Base-by-base conservation (phyloP, 1,140 invertebrate genomes). In the Mizuhopecten yessoensis region DNA sequence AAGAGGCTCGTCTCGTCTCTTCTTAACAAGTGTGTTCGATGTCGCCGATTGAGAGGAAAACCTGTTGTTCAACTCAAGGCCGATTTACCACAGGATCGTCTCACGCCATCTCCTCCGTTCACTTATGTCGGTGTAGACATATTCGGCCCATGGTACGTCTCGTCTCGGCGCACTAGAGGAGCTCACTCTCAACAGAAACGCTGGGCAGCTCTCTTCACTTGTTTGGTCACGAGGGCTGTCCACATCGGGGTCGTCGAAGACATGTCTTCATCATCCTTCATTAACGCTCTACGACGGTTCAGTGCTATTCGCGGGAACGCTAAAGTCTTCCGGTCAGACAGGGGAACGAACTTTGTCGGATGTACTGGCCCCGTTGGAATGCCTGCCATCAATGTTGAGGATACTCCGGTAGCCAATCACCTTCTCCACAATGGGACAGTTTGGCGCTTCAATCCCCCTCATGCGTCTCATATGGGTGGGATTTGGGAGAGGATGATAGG, bases 31-130 rank as follows among this genome's bases (percentile, higher is more conserved):
- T 90, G 88, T 86, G 20, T 90, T 1, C 34, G 1, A 29, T 90
- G 89, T 45, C n/a, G 86, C 17, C 36, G 29, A 33, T 87, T 92
- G 2, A 23, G 57, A 34, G 34, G 87, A 29, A 75, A 33, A 15
- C 34, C 29, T 0, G 23, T 33, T 49, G n/a, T 10, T 15, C 92
- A 89, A 34, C 29, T 34, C 20, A 92, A 91, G 92, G 39, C 93
- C 0, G 91, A 92, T 34, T 36, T 93, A 20, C 93, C 88, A 2
- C 34, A 20, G 29, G 93, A 92, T n/a, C 86, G 93, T 15, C n/a
- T 92, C 3, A n/a, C n/a, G 1, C 90, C 89, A 29, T 34, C 33
- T 7, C 88, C 90, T 11, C 89, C 89, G 1, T 92, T 93, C 57
- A 89, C 89, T 20, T 86, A 88, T 87, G 90, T 93, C 34, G 91